These are phyloP conservation scores for Oryzias woworae DNA, from an alignment of 2,113 vertebrate genomes.

Conservation along the genomic window DNA sequence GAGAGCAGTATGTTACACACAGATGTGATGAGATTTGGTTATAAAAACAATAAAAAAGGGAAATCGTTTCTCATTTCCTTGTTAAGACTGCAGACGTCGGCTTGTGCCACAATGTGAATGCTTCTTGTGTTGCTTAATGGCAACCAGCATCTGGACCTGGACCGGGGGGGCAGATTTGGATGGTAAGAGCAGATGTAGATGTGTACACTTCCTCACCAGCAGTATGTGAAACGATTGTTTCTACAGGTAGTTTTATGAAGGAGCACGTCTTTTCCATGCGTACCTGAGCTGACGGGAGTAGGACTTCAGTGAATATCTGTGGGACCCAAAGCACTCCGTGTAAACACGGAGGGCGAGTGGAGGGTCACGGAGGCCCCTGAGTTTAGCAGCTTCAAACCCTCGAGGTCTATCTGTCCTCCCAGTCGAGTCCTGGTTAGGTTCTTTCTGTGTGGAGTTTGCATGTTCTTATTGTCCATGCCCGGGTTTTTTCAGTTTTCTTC, in stretches of 20 bases:
- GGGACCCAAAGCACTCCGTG: constrained; percentile 1
- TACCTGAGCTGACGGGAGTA: constrained; percentile 38
- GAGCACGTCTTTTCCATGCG: constrained; percentile 37
- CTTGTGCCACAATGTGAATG: constrained; percentile 27
- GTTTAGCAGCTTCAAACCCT: constrained; percentile 24
- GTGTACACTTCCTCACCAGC: constrained; percentile 36
- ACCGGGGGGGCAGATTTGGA: constrained; percentile 20
- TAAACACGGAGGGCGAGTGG: constrained; percentile 4
- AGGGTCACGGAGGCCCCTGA: constrained; percentile 22
- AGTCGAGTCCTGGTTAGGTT: too few species aligned
- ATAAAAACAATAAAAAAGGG: constrained; percentile 26
- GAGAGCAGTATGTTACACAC: constrained; percentile 47
- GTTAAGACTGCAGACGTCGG: constrained; percentile 60
- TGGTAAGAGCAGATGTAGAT: constrained; percentile 20
- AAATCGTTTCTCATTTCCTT: constrained; percentile 62
- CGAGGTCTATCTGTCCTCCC: constrained; percentile 1
- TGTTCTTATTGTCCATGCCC: too few species aligned
- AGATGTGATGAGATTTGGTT: constrained; percentile 39
- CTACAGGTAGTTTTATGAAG: constrained; percentile 23
- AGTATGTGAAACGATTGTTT: constrained; percentile 20
- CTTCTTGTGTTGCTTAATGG: constrained; percentile 24
- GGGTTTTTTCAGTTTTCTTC: too few species aligned
- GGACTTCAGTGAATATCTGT: constrained; percentile 27
- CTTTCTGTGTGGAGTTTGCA: too few species aligned
- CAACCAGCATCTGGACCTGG: constrained; percentile 36